These are phyloP conservation scores for Halocynthia roretzi DNA, from an alignment of 23 tunicate genomes.

Conservation along the genomic window DNA sequence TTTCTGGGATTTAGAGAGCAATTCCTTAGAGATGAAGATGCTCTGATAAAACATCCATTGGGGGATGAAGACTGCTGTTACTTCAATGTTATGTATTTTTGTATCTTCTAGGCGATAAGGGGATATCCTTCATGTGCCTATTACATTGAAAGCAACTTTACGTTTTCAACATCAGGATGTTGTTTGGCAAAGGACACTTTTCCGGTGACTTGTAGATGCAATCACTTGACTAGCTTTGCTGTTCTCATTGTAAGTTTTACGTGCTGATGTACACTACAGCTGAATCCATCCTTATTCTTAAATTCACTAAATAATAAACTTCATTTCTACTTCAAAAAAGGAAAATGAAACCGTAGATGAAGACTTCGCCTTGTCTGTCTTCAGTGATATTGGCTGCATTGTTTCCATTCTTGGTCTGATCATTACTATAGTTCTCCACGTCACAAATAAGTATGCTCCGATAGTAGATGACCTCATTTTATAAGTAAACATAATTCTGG, in stretches of 20 bases:
- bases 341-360: constrained; percentile 23
- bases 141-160: constrained; percentile 10
- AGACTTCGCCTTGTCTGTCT: constrained; percentile 7
- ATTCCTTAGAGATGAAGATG: background rate
- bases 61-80: background rate
- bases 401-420: constrained; percentile 13
- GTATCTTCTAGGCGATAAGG: background rate
- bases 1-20: background rate
- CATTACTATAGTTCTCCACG: background rate
- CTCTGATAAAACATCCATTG: background rate
- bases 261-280: too few species aligned
- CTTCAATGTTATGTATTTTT: background rate
- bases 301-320: background rate
- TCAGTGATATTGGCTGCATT: constrained; percentile 2
- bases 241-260: constrained; percentile 5
- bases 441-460: background rate
- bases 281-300: too few species aligned
- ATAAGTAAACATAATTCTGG: too few species aligned
- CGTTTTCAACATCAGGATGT: constrained; percentile 19
- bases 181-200: background rate
- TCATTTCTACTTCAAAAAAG: background rate
- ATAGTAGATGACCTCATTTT: too few species aligned
- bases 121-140: background rate
- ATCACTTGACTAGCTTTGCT: constrained; percentile 29
- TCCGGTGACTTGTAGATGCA: constrained; percentile 2